Evolutionary conservation across 2,888 invertebrate genomes (phyloP), one percentile per base, ranked within the genome.

Genomic region (Diachrysia chrysitis): DNA sequence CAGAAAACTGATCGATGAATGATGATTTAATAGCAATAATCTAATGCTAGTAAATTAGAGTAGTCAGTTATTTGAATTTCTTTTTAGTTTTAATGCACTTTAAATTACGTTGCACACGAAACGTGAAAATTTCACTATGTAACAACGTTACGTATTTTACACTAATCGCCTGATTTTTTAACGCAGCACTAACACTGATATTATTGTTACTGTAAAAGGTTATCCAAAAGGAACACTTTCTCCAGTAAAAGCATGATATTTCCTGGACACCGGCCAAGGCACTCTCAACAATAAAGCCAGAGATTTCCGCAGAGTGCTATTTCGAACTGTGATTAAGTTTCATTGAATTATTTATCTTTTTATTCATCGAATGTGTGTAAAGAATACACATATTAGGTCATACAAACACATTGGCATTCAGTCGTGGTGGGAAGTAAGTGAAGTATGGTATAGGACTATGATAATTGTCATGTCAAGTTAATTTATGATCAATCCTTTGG

Each of bases 211-310:
- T 37, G 32, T 65, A 63, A 76, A 58, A 63, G 32, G 63, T 23
- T 63, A 65, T 75, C 63, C 66, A 69, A 79, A 78, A 71, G 69
- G 69, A 83, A 80, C 79, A 85, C 85, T 87, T 88, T 87, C 85
- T 77, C 85, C 76, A 66, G 72, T 76, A 75, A 76, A 79, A 79
- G 77, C 77, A 59, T 65, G 58, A 63, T 48, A 73, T 81, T 79
- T 71, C 58, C 82, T 88, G 89, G 89, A 86, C 71, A 63, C 29
- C 64, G 58, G 89, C 89, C 89, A 90, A 84, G 66, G 73, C 78
- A 85, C 81, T 84, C 73, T 73, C 69, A 57, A 71, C 66, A 73
- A 75, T 83, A 82, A 78, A 56, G 23, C 57, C 42, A 32, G 57
- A 66, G 56, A 71, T 76, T 71, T 74, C 23, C 53, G 58, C 58